Evolutionary conservation across 2,797 vertebrate genomes (phyloP), one percentile per base, ranked within the genome.

Genomic region (Mus spretus): DNA sequence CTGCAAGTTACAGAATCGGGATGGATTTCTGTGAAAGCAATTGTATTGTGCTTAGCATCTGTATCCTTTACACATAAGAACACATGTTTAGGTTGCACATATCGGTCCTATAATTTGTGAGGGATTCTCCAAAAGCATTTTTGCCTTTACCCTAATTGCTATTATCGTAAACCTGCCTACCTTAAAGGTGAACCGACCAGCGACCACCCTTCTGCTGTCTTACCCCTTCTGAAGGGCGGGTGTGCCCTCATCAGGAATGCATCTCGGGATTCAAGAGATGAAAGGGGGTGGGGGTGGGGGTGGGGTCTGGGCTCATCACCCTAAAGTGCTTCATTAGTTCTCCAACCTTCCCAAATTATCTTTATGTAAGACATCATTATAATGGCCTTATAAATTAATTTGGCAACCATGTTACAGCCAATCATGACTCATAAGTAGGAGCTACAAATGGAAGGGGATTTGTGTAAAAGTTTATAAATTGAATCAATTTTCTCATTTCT

Each of bases 1-100:
- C 15, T 34, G 50, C 4, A 67, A 89, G 26, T 86, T 67, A 87
- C 0, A 65, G 74, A 92, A 80, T 8, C 14, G 78, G 82, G 55
- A 47, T 63, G 78, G 37, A 57, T 20, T 91, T 91, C 90, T 91
- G 28, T 85, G 37, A 24, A 67, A 96, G 93, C n/a, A 93, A 57
- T 83, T 92, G 53, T 83, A 93, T 22, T 65, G 55, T 93, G 79
- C 70, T 89, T 61, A 53, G 80, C 47, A 63, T 50, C 34, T 93
- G 47, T 31, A 50, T 82, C 86, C 72, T 90, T 89, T 53, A 78
- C 34, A 31, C 37, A 44, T 34, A 90, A 95, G 15, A 80, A 88
- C 50, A 80, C 0, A 3, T 0, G 50, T 8, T 63, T 67, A 72
- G 65, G 34, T 31, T 81, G 13, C 17, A 55, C 31, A 75, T 19